Evolutionary conservation across 1,140 invertebrate genomes (phyloP), one percentile per base, ranked within the genome.

Genomic region (Drosophila nasuta): DNA sequence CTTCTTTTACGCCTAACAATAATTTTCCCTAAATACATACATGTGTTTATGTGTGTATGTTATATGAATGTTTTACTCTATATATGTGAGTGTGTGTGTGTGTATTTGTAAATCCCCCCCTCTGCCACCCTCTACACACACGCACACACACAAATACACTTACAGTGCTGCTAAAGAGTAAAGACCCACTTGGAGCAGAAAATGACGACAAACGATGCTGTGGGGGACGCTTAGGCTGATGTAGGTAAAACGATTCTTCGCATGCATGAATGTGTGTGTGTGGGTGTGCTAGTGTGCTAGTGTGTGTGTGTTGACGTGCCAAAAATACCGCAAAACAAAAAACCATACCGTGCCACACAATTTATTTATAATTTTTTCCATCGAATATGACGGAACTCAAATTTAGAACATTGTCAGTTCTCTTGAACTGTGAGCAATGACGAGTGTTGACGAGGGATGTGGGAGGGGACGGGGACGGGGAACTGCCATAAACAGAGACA

Each of bases 301-400:
- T 38, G 8, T 38, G 2, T 3, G 28, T 38, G 41, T 54, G 58
- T 75, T 75, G 72, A 70, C 30, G 66, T 75, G 73, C 73, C 73
- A 75, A 75, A 75, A 75, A 75, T 75, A 75, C 72, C 72, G 72
- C 65, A 69, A 63, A 63, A 75, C 58, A n/a, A 62, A 51, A 69
- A 51, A 64, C 28, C 59, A 38, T 64, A 71, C 13, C 73, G 35
- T 28, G 41, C 41, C 41, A 66, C 51, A 62, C 49, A 68, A 25
- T 46, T 71, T 75, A 75, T 75, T 75, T 75, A 71, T 75, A 75
- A 59, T 62, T 69, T 69, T 62, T 75, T 69, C 72, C 72, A 69
- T 57, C 72, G 72, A 75, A 69, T 75, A 75, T 75, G 72, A 75
- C 58, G 65, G 66, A 75, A 75, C 66, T 62, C 58, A 70, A 75